Evolutionary conservation across 2,797 vertebrate genomes (phyloP), one percentile per base, ranked within the genome.

Genomic region (Telmatherina bonti): DNA sequence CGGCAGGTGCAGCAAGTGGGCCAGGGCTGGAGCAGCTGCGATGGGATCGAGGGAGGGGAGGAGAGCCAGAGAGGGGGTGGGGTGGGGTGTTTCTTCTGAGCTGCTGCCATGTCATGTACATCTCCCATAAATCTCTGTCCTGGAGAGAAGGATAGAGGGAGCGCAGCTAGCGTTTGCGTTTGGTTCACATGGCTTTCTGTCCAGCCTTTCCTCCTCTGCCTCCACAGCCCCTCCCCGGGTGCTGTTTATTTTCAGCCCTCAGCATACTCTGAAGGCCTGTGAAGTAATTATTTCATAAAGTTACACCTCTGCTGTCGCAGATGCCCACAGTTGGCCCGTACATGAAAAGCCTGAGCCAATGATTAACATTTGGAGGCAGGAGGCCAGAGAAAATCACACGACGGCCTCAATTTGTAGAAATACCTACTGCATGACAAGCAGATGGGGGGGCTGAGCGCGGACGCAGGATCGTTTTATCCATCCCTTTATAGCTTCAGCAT

Each of bases 61-160:
- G 72, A 29, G 61, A 57, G 78, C 66, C 1, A 4, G 75, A 58
- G 60, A 66, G 78, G 72, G 16, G 74, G 4, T 18, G 45, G 7
- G 74, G 63, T 29, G 79, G 54, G 73, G 68, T 90, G 88, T 88
- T 90, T 75, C 88, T 88, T 85, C 78, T 94, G 93, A 94, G 91
- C 88, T 82, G 79, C 62, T 94, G 91, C 93, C 93, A 91, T 89
- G 89, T 91, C 94, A 94, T 62, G 85, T 86, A 92, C 92, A 95
- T 94, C 92, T 90, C 93, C 92, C 92, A 94, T 95, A 93, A 92
- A 95, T 95, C 88, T 93, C 81, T 69, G 88, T 85, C 89, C 70
- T 29, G 3, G 58, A 70, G 57, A 67, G 67, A 74, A 78, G 83
- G 62, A 58, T 55, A 58, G 30, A 36, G 68, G 43, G 41, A 62